Evolutionary conservation across 92 coral and sea anemone species (phyloP), one percentile per base, ranked within the genome.

Genomic region (Blastomussa wellsi): DNA sequence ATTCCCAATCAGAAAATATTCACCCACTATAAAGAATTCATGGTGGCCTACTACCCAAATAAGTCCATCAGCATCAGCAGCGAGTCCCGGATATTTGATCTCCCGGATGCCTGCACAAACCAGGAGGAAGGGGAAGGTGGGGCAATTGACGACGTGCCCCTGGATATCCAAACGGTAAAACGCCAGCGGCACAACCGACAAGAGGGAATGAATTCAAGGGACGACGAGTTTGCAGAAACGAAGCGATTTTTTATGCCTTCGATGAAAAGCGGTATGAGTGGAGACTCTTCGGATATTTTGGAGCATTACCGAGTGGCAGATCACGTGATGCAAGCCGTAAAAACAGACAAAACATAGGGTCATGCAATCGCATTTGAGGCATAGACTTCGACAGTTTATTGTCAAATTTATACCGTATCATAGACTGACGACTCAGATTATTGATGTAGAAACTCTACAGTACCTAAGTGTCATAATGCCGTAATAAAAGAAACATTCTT

Each of bases 21-120:
- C 9, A 37, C 84, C 5, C 83, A 84, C 24, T 89, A 89, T 82
- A 89, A 85, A 71, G 92, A 89, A 78, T 79, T 89, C 79, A 89
- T 89, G 92, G 87, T 87, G 29, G 89, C 87, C 7, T 89, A 89
- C 14, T 89, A 78, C 36, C 89, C 92, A 6, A 87, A 89, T 59
- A 89, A 74, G 85, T 72, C 82, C 28, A 79, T 85, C 69, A 33
- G 74, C 49, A 73, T 85, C 51, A 74, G 35, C 65, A 89, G 71
- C 62, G 87, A 62, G 87, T 89, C 86, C 85, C 78, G 86, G 69
- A 82, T 82, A 12, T 82, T 82, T 67, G 86, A 49, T 70, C 78
- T 70, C 55, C 79, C 86, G 78, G 78, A 82, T 70, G 78, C 33
- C 22, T 82, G 86, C 51, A 51, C 62, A 4, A 65, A 20, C 20